Evolutionary conservation across 1,140 invertebrate genomes (phyloP), one percentile per base, ranked within the genome.

Genomic region (Adelges cooleyi): DNA sequence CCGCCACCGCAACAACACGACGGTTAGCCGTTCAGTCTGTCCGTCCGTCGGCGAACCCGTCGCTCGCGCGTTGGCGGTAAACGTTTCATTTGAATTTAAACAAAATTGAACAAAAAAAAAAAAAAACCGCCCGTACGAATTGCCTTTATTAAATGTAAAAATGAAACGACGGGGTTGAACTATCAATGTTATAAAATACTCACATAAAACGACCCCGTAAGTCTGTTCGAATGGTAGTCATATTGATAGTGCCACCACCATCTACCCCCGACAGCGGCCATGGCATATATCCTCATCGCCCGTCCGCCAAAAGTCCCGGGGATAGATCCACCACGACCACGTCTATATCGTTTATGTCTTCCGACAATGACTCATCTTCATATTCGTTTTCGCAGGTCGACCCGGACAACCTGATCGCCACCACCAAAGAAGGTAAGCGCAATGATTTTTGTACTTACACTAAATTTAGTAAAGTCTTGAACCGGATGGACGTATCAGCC

Each of bases 361-460:
- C 40, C 8, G 10, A 44, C 40, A 27, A 62, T 25, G 42, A 40
- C 11, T 66, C 65, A 52, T 66, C 59, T 15, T 68, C 56, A 18
- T 70, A 72, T 72, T 73, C 69, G 72, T 68, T 71, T 52, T 75
- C 76, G 22, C 76, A 80, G 78, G 74, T 78, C 68, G 76, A 78
- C 70, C 74, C 75, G 65, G 75, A 77, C 49, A 75, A 77, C 65
- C 69, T 76, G 56, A 70, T 77, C 22, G 78, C 77, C 40, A 74
- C 77, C 44, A 76, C 77, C 48, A 80, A 79, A 72, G 77, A 80
- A 77, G 78, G 78, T 79, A 73, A 72, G 72, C n/a, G n/a, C n/a
- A n/a, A n/a, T n/a, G n/a, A n/a, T n/a, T n/a, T n/a, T n/a, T n/a
- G n/a, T n/a, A n/a, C n/a, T n/a, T n/a, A n/a, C n/a, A n/a, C n/a